Base-by-base conservation (phyloP, 2,797 vertebrate genomes). In the Hipposideros larvatus region DNA sequence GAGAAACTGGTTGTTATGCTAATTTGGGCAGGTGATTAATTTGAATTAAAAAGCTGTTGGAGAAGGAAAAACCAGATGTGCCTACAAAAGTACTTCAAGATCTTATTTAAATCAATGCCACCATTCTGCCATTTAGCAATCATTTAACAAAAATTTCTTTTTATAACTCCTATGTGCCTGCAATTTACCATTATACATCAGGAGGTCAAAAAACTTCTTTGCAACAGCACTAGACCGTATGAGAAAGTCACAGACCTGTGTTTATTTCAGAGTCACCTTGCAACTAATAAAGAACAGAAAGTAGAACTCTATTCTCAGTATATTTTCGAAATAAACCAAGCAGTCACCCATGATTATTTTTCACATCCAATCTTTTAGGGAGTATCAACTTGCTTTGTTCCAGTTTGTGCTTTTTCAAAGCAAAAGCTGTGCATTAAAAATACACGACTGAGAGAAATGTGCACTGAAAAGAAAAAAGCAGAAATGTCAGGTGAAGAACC, bases 311-410 rank as follows among this genome's bases (percentile, higher is more conserved):
- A 5, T 41, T 94, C 55, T 97, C 91, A 21, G 59, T 82, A 16
- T 73, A 94, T 96, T 98, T 96, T 96, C 96, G 89, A 93, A 70
- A 93, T 82, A 98, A 98, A 89, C 73, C 21, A 79, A 96, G 21
- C 84, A 97, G 77, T 95, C 75, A 80, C 19, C 91, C 75, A 53
- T 87, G 28, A 97, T 96, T 98, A 87, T 97, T 97, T 96, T 98
- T 96, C 79, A 94, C 59, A 93, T 89, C 34, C 73, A 85, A 71
- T 96, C 57, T 93, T 97, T 95, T 53, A 93, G 34, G 92, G 65
- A 91, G 3, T 97, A 87, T 92, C 92, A 97, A 93, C 70, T 80
- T 95, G 13, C 51, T 97, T 48, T 95, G 16, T 94, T 94, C 75
- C 48, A 82, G 34, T 65, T 71, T 74, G 51, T 95, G 70, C 74